Conservation (phyloP, 2,113 vertebrate genomes). For the Gymnorhina tibicen region DNA sequence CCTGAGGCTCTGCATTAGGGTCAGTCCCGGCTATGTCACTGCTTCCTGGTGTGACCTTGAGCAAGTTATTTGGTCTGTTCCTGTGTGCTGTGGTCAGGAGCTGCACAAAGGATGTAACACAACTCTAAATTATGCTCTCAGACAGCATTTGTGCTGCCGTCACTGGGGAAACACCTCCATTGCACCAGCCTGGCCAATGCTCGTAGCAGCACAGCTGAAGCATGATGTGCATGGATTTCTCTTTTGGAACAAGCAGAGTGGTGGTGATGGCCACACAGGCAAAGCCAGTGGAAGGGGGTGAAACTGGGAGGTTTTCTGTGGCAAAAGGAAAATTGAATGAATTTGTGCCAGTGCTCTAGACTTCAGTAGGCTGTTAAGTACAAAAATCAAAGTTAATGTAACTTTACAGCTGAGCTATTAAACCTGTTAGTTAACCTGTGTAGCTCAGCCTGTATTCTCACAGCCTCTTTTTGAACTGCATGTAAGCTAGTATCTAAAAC, state of each 20-base stretch:
- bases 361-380: neutral
- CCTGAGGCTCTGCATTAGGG: neutral
- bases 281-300: neutral
- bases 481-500: neutral
- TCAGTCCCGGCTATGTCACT: neutral
- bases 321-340: neutral
- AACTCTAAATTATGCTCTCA: neutral
- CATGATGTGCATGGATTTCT: accelerated
- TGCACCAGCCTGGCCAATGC: neutral
- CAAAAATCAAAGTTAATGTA: constrained; percentile 36
- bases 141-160: neutral
- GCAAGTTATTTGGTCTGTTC: neutral
- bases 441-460: neutral
- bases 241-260: neutral
- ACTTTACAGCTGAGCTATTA: neutral
- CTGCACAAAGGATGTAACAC: neutral
- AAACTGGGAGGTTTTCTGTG: neutral
- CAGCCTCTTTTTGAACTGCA: neutral
- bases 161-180: neutral
- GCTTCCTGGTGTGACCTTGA: neutral
- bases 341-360: neutral
- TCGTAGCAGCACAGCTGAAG: neutral
- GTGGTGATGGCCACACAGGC: accelerated
- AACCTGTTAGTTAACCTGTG: constrained; percentile 11
- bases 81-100: neutral